Base-by-base conservation (phyloP, 2,113 vertebrate species). In the Zosterops pallidus region DNA sequence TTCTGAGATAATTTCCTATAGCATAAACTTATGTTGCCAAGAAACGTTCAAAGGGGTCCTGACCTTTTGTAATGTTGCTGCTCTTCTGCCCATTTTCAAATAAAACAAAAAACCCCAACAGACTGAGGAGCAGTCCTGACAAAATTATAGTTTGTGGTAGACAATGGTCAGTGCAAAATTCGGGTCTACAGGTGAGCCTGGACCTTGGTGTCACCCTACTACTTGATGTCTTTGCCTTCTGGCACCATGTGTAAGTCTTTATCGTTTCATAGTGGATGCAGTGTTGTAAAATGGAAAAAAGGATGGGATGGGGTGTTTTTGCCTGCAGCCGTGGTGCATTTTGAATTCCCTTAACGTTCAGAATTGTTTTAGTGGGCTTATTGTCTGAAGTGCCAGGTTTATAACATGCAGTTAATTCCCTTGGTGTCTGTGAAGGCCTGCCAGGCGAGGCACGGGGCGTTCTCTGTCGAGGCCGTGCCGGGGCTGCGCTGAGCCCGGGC, bases 381-480 rank as follows among this genome's bases (percentile, higher is more conserved):
- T 22, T 60, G 18, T 53, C 53, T 29, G 22, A 52, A 85, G 14
- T 3, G 29, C 26, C 26, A 22, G 26, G 6, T 15, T 33, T 46
- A 8, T 26, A 21, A 7, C 14, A 2, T 3, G 31, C 17, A 2
- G 6, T 23, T 10, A 1, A 21, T 31, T 70, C 49, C n/a, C 10
- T 19, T 6, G 63, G 8, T 0, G 4, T 3, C 1, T 4, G 24
- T 21, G 59, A 50, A 41, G 31, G 47, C n/a, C 28, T 41, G 53
- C 21, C 17, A 1, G 47, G 5, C 10, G 6, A 5, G 62, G 28
- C 10, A 3, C 2, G 52, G 60, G 7, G 22, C 2, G 44, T 39
- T 55, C 39, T 77, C 31, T 12, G 28, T 18, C 9, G 9, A 14
- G 69, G 65, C 39, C 8, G 23, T 5, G 42, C 16, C 39, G 3